phyloP scores from a whole-genome alignment of 1,140 invertebrate genomes.

The Delia radicum region DNA sequence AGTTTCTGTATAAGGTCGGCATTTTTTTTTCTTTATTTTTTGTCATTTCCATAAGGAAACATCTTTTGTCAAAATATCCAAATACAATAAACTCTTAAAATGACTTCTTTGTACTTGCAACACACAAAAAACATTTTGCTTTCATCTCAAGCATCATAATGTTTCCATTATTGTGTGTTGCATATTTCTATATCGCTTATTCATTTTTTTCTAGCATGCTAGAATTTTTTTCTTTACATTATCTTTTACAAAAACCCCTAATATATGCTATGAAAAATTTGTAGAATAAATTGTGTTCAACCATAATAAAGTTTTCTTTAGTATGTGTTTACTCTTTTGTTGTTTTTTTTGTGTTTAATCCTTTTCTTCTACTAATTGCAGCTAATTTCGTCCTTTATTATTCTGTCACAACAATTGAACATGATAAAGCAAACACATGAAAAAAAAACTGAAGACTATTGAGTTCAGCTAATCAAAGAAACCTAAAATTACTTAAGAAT shows the following conservation, averaged over 20 bases:
- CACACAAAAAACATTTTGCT: background rate
- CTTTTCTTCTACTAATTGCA: constrained; percentile 9
- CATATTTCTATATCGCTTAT: background rate
- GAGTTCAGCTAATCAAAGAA: too few species aligned
- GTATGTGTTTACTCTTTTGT: background rate
- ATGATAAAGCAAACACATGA: background rate
- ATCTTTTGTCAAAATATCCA: background rate
- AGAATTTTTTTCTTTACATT: background rate
- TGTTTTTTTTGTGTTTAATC: background rate
- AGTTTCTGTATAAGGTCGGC: background rate
- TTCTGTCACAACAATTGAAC: constrained; percentile 7
- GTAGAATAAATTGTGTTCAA: too few species aligned
- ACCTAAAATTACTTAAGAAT: background rate
- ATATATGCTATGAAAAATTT: too few species aligned
- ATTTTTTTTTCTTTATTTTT: background rate
- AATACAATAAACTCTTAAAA: too few species aligned
- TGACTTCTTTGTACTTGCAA: background rate
- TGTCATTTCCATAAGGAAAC: too few species aligned
- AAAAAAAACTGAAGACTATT: background rate
- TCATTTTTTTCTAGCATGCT: background rate
- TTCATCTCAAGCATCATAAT: background rate
- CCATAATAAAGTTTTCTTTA: background rate
- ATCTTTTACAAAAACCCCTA: too few species aligned
- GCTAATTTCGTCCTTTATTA: constrained; percentile 7
- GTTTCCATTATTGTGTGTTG: background rate